phyloP scores from a whole-genome alignment of 1,140 invertebrate species.

The Aphaenogaster ashmeadi region DNA sequence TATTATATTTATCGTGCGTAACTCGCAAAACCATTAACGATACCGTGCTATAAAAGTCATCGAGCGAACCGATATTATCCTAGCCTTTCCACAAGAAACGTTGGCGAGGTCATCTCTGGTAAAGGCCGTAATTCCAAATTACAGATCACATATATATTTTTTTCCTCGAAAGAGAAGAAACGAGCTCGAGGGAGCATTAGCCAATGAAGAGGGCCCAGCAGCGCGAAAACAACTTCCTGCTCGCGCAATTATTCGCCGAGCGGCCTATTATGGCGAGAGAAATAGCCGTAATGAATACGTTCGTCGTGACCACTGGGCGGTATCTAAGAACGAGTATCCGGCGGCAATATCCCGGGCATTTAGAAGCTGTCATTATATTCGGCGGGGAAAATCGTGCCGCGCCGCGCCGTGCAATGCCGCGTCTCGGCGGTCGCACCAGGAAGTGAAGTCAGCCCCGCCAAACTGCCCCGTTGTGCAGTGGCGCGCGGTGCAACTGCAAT shows the following conservation, averaged over 20 bases:
- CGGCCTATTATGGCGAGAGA: conserved; percentile 36
- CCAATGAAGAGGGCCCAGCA: conserved; percentile 11
- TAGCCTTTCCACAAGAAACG: background rate
- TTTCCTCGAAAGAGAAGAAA: conserved; percentile 6
- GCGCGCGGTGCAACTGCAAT: conserved; percentile 76
- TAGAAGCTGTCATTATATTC: conserved; percentile 43
- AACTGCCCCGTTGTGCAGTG: conserved; percentile 58
- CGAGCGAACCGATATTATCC: background rate
- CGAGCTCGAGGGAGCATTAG: background rate
- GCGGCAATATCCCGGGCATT: conserved; percentile 36
- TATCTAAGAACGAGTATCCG: conserved; percentile 18
- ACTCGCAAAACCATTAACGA: background rate
- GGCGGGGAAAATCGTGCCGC: conserved; percentile 55
- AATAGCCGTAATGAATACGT: conserved; percentile 58
- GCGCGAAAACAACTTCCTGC: conserved; percentile 51
- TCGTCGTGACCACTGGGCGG: conserved; percentile 20
- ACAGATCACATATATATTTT: conserved; percentile 18
- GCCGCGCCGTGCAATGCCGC: conserved; percentile 39
- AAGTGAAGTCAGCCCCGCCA: conserved; percentile 67
- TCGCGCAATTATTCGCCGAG: conserved; percentile 38
- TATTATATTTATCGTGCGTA: background rate
- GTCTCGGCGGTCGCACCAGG: conserved; percentile 71
- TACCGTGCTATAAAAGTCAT: background rate
- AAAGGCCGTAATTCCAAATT: conserved; percentile 26
- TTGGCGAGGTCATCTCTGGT: background rate